phyloP scores from a whole-genome alignment of 2,888 invertebrate genomes.

The Eilema griseolum region DNA sequence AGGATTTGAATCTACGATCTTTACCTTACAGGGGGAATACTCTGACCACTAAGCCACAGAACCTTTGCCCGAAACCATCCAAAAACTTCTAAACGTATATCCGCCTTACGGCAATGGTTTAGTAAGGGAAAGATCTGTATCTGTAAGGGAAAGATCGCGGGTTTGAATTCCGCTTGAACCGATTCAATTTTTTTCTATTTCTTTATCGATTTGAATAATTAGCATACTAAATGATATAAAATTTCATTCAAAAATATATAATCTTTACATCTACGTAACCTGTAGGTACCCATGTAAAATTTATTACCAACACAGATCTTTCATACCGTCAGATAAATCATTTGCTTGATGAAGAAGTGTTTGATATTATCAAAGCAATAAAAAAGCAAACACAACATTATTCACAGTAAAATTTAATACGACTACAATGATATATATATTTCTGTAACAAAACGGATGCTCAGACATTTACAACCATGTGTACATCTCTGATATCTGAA shows the following conservation, averaged over 20 bases:
- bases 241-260: not conserved
- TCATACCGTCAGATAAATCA: not conserved
- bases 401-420: not conserved
- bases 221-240: too few relatives aligned
- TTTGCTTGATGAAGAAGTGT: not conserved
- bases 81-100: too few relatives aligned
- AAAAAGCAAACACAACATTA: conserved; percentile 2
- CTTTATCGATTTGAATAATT: too few relatives aligned
- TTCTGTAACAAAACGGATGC: conserved; percentile 18
- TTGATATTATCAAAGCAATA: conserved; percentile 1
- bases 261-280: not conserved
- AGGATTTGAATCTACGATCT: too few relatives aligned
- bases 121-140: too few relatives aligned
- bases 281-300: not conserved
- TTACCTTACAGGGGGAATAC: too few relatives aligned
- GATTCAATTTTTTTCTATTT: too few relatives aligned
- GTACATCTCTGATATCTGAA: conserved; percentile 15
- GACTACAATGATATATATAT: conserved; percentile 16
- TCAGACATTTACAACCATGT: conserved; percentile 22
- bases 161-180: too few relatives aligned
- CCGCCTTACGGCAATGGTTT: too few relatives aligned
- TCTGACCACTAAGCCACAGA: too few relatives aligned
- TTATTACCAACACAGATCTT: not conserved
- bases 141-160: too few relatives aligned
- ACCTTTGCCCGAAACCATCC: too few relatives aligned